A percentile compares a stretch with the other conserved stretches of the same genome.
phyloP scores from a whole-genome alignment of 2,888 invertebrate species.

The Hypomecis punctinalis region DNA sequence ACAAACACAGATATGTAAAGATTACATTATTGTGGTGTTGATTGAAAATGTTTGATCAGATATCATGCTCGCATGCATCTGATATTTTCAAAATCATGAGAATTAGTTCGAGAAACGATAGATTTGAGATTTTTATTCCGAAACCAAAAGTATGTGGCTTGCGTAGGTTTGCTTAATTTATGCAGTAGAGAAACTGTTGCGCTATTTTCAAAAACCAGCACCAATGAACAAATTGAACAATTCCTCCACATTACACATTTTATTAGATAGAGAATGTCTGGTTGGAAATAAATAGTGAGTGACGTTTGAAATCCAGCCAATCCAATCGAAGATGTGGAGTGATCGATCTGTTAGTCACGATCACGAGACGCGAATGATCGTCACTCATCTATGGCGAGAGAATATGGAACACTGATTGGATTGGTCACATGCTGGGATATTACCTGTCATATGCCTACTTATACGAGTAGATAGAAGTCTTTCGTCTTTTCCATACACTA shows the following conservation, averaged over 20 bases:
- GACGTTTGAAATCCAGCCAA: constrained; percentile 76
- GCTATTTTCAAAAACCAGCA: not conserved
- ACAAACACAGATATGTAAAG: constrained; percentile 6
- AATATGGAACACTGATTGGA: constrained; percentile 17
- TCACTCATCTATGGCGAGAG: constrained; percentile 30
- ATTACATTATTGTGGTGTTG: constrained; percentile 5
- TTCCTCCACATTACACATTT: not conserved
- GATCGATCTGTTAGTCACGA: constrained; percentile 52
- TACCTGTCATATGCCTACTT: not conserved
- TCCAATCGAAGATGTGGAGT: constrained; percentile 51
- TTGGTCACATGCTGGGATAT: constrained; percentile 9
- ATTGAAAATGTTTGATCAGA: constrained; percentile 4
- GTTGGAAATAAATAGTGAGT: constrained; percentile 62
- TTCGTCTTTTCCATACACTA: no score
- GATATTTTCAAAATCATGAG: not conserved
- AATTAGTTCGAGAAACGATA: not conserved
- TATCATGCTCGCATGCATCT: constrained; percentile 6
- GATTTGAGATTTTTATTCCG: not conserved
- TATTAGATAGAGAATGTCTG: constrained; percentile 39
- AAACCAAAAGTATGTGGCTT: not conserved
- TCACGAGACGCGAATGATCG: constrained; percentile 48
- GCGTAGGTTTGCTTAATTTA: no score
- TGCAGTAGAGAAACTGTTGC: no score
- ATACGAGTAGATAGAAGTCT: no score
- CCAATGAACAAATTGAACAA: not conserved